Evolutionary conservation across 2,113 vertebrate genomes (phyloP).

Genomic region (Gopherus evgoodei): DNA sequence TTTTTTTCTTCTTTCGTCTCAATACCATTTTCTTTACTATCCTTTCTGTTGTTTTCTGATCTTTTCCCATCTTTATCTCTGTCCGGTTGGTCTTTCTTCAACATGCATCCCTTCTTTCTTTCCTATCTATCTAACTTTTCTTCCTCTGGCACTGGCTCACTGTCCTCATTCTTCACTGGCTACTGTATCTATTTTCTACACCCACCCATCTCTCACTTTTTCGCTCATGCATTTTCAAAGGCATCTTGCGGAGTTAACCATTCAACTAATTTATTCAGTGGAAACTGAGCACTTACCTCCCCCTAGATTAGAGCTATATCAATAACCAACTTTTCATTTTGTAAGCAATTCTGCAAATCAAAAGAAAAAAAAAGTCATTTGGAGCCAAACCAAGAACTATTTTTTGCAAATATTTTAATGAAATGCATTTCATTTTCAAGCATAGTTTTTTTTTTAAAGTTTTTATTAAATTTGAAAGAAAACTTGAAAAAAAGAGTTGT

Average conservation of each 20-base stretch:
- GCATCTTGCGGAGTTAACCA: neutral
- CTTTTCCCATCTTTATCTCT: accelerated
- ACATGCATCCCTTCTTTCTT: neutral
- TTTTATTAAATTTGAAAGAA: too few species aligned
- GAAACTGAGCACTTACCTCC: too few species aligned
- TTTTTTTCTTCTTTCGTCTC: neutral
- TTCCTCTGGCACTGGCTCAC: neutral
- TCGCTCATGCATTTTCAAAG: neutral
- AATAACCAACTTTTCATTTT: too few species aligned
- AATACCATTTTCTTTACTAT: neutral
- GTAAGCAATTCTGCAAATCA: too few species aligned
- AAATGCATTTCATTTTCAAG: too few species aligned
- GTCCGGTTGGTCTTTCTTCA: neutral
- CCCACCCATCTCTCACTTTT: neutral
- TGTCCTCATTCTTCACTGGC: neutral
- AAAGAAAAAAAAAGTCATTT: too few species aligned
- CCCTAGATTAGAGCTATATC: too few species aligned
- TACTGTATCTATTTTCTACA: neutral
- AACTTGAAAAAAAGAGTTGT: too few species aligned
- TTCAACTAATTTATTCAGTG: too few species aligned
- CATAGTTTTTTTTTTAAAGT: too few species aligned
- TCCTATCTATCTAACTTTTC: neutral
- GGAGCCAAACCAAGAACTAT: too few species aligned
- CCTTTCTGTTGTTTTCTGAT: neutral
- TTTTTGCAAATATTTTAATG: too few species aligned